Evolutionary conservation across 2,888 invertebrate genomes (phyloP).

Genomic region (Eremobia ochroleuca): DNA sequence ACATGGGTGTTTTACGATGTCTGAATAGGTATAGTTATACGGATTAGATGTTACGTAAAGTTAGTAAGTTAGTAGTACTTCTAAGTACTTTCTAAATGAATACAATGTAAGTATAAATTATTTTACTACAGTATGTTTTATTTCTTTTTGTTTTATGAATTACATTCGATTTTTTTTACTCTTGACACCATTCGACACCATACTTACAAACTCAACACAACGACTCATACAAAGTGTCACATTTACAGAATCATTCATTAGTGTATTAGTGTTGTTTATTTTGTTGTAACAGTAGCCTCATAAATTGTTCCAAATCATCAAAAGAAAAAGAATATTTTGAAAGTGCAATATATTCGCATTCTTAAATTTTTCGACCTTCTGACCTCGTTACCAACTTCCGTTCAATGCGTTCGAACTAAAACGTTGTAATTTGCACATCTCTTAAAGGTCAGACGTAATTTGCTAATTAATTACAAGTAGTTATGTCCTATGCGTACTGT

Average conservation of each 20-base stretch:
- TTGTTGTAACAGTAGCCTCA: not conserved
- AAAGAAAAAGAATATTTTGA: no score
- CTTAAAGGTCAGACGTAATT: conserved; percentile 77
- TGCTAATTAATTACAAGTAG: conserved; percentile 80
- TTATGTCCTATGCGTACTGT: conserved; percentile 66
- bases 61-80: not conserved
- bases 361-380: not conserved
- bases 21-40: conserved; percentile 19
- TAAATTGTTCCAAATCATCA: not conserved
- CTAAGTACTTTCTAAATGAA: not conserved
- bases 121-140: not conserved
- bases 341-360: not conserved
- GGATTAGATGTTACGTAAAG: conserved; percentile 11
- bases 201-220: not conserved
- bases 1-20: conserved; percentile 42
- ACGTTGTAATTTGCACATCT: conserved; percentile 62
- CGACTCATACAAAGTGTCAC: not conserved
- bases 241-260: not conserved
- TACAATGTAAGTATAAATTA: not conserved
- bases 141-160: not conserved
- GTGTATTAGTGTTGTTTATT: not conserved
- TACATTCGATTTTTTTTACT: not conserved
- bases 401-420: conserved; percentile 31
- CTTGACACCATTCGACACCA: not conserved
- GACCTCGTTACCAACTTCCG: conserved; percentile 25